Percentiles rank a stretch among this genome's conserved stretches.
These are phyloP conservation scores for Antheraea yamamai DNA, from an alignment of 2,888 invertebrate genomes.

Conservation along the genomic window DNA sequence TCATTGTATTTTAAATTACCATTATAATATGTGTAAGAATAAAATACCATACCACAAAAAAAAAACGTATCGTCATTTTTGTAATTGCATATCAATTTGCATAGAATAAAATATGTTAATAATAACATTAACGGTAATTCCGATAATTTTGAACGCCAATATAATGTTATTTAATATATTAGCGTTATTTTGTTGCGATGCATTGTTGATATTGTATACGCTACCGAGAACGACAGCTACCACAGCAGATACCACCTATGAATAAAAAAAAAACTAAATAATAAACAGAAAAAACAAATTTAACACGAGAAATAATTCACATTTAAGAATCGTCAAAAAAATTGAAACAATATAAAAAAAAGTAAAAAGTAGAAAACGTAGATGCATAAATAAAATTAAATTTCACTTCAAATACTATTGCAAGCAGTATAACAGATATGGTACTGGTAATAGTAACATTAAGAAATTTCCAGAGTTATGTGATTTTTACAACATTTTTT, in stretches of 20 bases:
- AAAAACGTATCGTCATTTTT: not conserved
- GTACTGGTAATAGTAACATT: no score
- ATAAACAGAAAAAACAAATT: slow-evolving; percentile 36
- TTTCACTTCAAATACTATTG: no score
- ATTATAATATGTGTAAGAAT: no score
- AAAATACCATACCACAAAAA: not conserved
- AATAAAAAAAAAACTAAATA: slow-evolving; percentile 53
- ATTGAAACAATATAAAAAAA: not conserved
- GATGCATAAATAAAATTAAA: no score
- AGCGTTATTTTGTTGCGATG: slow-evolving; percentile 81
- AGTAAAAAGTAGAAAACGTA: not conserved
- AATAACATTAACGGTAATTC: slow-evolving; percentile 83
- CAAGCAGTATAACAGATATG: no score
- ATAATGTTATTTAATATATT: slow-evolving; percentile 83
- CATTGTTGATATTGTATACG: slow-evolving; percentile 83
- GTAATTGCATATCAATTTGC: slow-evolving; percentile 62
- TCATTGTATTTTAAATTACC: no score
- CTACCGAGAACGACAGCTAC: slow-evolving; percentile 83
- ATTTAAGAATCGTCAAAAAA: slow-evolving; percentile 22
- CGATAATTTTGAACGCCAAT: slow-evolving; percentile 81
- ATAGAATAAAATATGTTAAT: slow-evolving; percentile 82
- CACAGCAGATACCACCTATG: slow-evolving; percentile 83
- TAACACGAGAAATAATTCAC: slow-evolving; percentile 26
- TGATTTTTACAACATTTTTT: no score
- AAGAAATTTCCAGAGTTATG: no score